phyloP scores from a whole-genome alignment of 2,888 invertebrate species.

The Anoplius nigerrimus region DNA sequence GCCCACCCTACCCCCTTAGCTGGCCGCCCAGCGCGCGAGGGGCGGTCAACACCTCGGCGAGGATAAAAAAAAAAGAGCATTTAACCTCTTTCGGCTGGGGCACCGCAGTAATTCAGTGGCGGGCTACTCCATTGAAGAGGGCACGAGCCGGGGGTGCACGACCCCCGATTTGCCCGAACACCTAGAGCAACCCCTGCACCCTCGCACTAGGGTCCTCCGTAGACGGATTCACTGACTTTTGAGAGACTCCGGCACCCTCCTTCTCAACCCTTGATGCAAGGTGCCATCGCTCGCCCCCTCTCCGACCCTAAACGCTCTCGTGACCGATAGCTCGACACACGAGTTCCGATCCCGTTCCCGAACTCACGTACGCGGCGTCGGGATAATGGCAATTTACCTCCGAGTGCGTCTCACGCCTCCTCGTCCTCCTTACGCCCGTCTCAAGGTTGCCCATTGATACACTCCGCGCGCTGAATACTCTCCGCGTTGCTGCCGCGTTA shows the following conservation, averaged over 20 bases:
- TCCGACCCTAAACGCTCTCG: too few relatives aligned
- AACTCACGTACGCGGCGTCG: too few relatives aligned
- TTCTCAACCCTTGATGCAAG: constrained; percentile 61
- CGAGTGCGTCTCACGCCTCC: too few relatives aligned
- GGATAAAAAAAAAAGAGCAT: constrained; percentile 68
- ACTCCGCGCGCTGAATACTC: too few relatives aligned
- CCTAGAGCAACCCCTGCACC: constrained; percentile 67
- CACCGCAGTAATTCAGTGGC: constrained; percentile 53
- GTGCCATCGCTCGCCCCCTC: constrained; percentile 50
- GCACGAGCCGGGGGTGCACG: constrained; percentile 67
- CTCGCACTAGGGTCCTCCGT: constrained; percentile 64
- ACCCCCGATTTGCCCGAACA: constrained; percentile 65
- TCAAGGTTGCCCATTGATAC: too few relatives aligned
- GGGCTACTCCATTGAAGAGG: constrained; percentile 72
- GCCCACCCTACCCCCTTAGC: not conserved
- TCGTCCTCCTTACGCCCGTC: too few relatives aligned
- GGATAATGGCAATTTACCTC: too few relatives aligned
- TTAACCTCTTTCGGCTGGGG: constrained; percentile 66
- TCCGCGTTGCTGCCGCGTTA: too few relatives aligned
- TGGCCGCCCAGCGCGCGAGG: constrained; percentile 36
- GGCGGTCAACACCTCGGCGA: constrained; percentile 48
- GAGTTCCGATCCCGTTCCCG: too few relatives aligned
- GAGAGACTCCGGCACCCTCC: constrained; percentile 61
- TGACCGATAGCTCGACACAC: too few relatives aligned
- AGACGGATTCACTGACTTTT: constrained; percentile 66